Evolutionary conservation across 2,113 vertebrate species (phyloP).

Genomic region (Neoarius graeffei): DNA sequence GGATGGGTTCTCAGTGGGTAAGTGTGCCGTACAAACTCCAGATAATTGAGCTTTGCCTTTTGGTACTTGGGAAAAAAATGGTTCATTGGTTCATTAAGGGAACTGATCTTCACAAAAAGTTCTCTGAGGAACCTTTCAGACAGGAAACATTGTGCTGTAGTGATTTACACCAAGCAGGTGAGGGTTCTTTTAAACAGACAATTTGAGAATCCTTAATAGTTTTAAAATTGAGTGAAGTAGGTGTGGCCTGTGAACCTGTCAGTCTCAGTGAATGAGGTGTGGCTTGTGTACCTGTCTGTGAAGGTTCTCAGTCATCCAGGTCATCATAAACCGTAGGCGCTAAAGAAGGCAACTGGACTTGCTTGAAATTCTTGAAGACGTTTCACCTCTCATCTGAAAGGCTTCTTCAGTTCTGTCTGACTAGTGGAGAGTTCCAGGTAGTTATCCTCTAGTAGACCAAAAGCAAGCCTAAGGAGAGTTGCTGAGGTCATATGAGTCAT

Average conservation of each 20-base stretch:
- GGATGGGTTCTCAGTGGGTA: constrained; percentile 42
- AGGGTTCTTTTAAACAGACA: not conserved
- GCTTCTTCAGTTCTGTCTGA: too few species aligned
- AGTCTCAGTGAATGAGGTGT: not conserved
- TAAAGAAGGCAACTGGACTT: too few species aligned
- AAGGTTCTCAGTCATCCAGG: too few species aligned
- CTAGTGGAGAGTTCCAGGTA: too few species aligned
- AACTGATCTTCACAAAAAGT: not conserved
- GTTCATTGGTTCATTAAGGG: not conserved
- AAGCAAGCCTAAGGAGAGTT: too few species aligned
- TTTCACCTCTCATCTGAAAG: too few species aligned
- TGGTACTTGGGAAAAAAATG: not conserved
- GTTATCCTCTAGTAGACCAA: too few species aligned
- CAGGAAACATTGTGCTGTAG: not conserved
- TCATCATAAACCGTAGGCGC: too few species aligned
- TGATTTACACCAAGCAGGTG: not conserved
- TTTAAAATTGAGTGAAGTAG: not conserved
- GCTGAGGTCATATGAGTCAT: too few species aligned
- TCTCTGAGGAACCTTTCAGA: not conserved
- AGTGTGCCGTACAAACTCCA: constrained; percentile 12
- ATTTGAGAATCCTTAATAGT: not conserved
- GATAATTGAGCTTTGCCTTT: not conserved
- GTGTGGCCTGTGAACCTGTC: not conserved
- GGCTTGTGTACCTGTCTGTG: not conserved
- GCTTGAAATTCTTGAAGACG: too few species aligned